These are phyloP conservation scores for Astropecten irregularis DNA, from an alignment of 53 echinoderm and acorn worm genomes.

Conservation along the genomic window DNA sequence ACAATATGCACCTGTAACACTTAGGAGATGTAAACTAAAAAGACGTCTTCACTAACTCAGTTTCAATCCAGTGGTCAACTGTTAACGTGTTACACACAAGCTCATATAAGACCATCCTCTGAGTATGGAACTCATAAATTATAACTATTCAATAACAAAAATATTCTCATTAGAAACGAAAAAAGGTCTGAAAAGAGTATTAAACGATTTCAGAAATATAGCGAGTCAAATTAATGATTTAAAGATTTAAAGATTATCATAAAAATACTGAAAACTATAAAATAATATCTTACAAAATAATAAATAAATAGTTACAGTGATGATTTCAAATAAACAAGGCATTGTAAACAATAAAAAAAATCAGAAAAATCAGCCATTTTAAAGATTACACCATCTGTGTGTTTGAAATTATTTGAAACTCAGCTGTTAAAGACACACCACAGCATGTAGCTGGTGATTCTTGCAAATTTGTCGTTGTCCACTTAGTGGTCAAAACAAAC, in stretches of 20 bases:
- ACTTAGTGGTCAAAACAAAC: no score
- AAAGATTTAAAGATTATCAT: constrained; percentile 14
- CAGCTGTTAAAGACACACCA: no score
- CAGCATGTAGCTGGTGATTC: no score
- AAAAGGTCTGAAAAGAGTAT: neutral
- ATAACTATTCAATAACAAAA: neutral
- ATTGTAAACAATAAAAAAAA: neutral
- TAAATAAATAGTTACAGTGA: neutral
- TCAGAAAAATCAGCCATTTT: neutral
- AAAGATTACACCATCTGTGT: neutral
- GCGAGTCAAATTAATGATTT: neutral
- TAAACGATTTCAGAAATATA: constrained; percentile 14
- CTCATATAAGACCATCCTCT: no score
- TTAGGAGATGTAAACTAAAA: no score
- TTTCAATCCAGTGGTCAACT: no score
- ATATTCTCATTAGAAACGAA: neutral
- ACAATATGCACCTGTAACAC: no score
- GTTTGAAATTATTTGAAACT: no score
- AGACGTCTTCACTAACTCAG: no score
- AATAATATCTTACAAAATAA: constrained; percentile 15
- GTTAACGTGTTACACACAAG: no score
- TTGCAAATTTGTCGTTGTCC: no score
- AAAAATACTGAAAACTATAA: constrained; percentile 12
- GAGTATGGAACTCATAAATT: neutral
- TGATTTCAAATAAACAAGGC: constrained; percentile 17